Base-by-base conservation (phyloP, 2,113 vertebrate species). In the Eptesicus fuscus region DNA sequence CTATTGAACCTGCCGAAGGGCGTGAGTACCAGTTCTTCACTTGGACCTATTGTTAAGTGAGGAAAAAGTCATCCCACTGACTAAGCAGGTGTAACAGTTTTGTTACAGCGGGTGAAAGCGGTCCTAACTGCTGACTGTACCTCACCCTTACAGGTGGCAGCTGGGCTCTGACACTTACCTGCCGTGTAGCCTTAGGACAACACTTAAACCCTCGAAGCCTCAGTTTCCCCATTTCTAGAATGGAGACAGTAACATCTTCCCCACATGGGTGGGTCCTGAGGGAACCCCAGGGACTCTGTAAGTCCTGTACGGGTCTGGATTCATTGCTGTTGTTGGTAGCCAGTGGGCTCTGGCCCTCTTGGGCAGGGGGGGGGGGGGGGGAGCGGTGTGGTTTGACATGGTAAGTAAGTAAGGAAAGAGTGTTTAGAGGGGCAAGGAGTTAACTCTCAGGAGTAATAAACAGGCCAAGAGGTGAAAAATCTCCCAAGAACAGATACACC, bases 91-190 rank as follows among this genome's bases (percentile, higher is more conserved):
- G 5, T 25, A 13, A 9, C 20, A 47, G 35, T 28, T 17, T 53
- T 51, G 71, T 23, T 11, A 4, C 30, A 13, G 8, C 0, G 3
- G 28, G 42, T 10, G 25, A 82, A 49, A 44, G 44, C 0, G 3
- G 9, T 40, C 18, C 49, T 22, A 8, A 53, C 17, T 9, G 10
- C 37, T 2, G 28, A 22, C 28, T 30, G 10, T 6, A 3, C 18
- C 51, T 20, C 23, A 14, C 13, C 1, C 20, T 35, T 47, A 30
- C 0, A 0, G 30, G 13, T 20, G 11, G 11, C 56, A 25, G n/a
- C 5, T 18, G 35, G 82, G 61, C 22, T 71, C 77, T 51, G 32
- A 53, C 5, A 17, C 3, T 47, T 4, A 40, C 44, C 71, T 47
- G 71, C 25, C 5, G 20, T 4, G 23, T 11, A 40, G 56, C n/a